These are phyloP conservation scores for Aplochiton taeniatus DNA, from an alignment of 2,797 vertebrate species.

Conservation along the genomic window DNA sequence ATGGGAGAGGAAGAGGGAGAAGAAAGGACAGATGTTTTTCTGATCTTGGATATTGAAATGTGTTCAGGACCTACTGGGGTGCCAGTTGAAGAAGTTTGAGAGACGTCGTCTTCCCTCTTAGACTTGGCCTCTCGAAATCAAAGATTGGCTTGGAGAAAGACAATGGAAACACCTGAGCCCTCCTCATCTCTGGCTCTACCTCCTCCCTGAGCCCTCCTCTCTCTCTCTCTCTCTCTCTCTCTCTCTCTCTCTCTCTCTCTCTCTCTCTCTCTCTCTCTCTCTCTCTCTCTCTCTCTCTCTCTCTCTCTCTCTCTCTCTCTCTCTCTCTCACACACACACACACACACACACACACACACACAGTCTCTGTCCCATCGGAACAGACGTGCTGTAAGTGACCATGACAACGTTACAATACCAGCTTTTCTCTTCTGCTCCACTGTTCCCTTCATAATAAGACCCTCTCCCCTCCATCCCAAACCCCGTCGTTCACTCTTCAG, in stretches of 20 bases:
- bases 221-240: slow-evolving; percentile 2
- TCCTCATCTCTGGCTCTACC: neutral
- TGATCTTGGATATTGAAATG: neutral
- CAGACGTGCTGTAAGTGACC: neutral
- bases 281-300: slow-evolving; percentile 1
- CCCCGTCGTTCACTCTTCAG: neutral
- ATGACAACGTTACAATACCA: too few species aligned
- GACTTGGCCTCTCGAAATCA: too few species aligned
- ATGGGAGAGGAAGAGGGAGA: slow-evolving; percentile 13
- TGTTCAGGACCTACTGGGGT: neutral
- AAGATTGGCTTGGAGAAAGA: too few species aligned
- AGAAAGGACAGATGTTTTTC: neutral
- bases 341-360: neutral
- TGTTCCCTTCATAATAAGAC: too few species aligned
- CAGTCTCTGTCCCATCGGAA: too few species aligned
- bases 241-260: neutral
- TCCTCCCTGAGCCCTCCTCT: neutral
- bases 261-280: slow-evolving; percentile 15
- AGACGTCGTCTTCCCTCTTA: neutral
- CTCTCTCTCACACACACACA: neutral
- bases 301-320: neutral
- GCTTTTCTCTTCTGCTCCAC: too few species aligned
- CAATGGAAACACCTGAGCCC: too few species aligned
- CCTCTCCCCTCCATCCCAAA: slow-evolving; percentile 15
- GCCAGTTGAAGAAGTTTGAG: neutral